Conservation (phyloP, 2,113 vertebrate species). For the Nothocercus julius region DNA sequence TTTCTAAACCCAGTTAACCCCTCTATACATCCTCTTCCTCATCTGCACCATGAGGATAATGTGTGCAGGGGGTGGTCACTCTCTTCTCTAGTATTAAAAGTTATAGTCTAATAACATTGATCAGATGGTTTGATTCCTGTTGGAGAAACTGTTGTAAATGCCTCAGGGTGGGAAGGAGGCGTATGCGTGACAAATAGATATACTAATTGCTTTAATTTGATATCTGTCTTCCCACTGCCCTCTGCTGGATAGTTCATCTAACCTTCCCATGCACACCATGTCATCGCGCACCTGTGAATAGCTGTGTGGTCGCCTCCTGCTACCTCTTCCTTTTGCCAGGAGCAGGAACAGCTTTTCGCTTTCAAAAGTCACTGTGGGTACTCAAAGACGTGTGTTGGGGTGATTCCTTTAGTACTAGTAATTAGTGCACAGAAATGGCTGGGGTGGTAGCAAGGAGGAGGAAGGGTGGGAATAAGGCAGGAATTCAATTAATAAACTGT, state of each 20-base stretch:
- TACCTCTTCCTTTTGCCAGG: neutral
- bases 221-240: neutral
- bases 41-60: neutral
- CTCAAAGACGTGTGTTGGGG: rapidly evolving
- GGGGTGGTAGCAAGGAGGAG: neutral
- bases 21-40: too few species aligned
- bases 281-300: neutral
- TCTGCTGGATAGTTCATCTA: neutral
- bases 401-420: neutral
- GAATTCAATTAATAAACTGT: neutral
- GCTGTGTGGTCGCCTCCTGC: rapidly evolving
- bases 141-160: neutral
- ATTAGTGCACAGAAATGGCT: neutral
- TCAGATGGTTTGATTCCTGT: neutral
- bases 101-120: neutral
- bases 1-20: neutral
- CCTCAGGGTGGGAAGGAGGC: neutral
- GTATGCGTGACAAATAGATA: neutral
- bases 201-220: neutral
- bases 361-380: neutral
- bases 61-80: rapidly evolving
- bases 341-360: neutral
- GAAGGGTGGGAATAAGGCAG: neutral
- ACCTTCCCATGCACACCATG: neutral
- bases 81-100: rapidly evolving